Evolutionary conservation across 2,797 vertebrate genomes (phyloP).

Genomic region (Cheirogaleus major): DNA sequence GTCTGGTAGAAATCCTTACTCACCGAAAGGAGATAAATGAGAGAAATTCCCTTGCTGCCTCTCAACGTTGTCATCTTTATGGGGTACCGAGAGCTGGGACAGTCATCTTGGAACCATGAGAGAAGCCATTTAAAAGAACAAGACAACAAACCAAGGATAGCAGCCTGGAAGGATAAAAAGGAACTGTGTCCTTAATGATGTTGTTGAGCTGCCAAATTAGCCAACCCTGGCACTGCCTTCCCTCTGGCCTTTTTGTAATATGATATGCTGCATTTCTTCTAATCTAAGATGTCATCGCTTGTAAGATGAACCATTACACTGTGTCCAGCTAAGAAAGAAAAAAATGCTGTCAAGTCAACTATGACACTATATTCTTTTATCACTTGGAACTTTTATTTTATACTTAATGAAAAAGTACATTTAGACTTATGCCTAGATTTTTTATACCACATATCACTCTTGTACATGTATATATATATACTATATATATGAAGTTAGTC

Average conservation of each 20-base stretch:
- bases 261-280: background rate
- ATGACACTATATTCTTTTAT: background rate
- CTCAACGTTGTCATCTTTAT: background rate
- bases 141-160: background rate
- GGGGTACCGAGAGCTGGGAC: background rate
- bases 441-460: background rate
- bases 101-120: background rate
- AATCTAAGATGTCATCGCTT: background rate
- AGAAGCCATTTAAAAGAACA: background rate
- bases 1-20: background rate
- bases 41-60: background rate
- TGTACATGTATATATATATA: background rate
- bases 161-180: background rate
- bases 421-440: background rate
- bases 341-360: background rate
- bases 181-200: background rate
- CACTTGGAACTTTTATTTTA: background rate
- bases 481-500: background rate
- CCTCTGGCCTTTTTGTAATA: background rate
- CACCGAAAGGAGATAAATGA: background rate
- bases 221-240: background rate
- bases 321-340: background rate
- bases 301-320: background rate
- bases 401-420: background rate
- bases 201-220: background rate